These are phyloP conservation scores for Notodonta dromedarius DNA, from an alignment of 2,888 invertebrate species.

Conservation along the genomic window DNA sequence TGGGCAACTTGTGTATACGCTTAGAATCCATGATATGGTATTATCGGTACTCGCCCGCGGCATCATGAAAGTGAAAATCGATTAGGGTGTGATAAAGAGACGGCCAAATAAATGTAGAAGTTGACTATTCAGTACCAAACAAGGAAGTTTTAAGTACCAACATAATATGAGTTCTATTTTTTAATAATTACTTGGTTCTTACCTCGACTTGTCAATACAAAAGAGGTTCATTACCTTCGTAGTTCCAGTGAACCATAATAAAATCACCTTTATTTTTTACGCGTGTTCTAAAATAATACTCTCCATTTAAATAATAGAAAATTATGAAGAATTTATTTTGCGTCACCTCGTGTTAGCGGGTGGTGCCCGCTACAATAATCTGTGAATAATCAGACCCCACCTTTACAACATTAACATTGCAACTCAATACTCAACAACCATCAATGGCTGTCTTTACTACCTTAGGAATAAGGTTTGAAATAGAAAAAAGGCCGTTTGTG, in stretches of 20 bases:
- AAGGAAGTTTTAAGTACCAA: too few species aligned
- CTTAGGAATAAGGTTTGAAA: constrained; percentile 42
- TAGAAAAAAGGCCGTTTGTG: constrained; percentile 18
- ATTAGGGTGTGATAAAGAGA: too few species aligned
- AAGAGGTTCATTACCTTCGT: background rate
- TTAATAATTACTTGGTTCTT: background rate
- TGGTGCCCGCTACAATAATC: constrained; percentile 75
- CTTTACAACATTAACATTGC: constrained; percentile 39
- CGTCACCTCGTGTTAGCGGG: constrained; percentile 77
- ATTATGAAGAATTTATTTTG: constrained; percentile 60
- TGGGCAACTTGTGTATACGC: too few species aligned
- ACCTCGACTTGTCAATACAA: background rate
- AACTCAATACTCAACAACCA: constrained; percentile 10
- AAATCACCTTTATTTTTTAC: constrained; percentile 32
- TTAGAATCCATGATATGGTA: too few species aligned
- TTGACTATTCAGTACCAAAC: too few species aligned
- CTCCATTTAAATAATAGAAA: constrained; percentile 37
- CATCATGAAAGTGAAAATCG: too few species aligned
- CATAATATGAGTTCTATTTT: too few species aligned
- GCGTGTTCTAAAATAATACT: constrained; percentile 33
- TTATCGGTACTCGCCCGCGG: too few species aligned
- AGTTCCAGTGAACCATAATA: background rate
- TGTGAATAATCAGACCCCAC: constrained; percentile 75
- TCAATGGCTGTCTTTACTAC: constrained; percentile 15
- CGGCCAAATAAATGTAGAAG: too few species aligned